Conservation (phyloP, 1,140 invertebrate genomes). For the Zophobas atratus region DNA sequence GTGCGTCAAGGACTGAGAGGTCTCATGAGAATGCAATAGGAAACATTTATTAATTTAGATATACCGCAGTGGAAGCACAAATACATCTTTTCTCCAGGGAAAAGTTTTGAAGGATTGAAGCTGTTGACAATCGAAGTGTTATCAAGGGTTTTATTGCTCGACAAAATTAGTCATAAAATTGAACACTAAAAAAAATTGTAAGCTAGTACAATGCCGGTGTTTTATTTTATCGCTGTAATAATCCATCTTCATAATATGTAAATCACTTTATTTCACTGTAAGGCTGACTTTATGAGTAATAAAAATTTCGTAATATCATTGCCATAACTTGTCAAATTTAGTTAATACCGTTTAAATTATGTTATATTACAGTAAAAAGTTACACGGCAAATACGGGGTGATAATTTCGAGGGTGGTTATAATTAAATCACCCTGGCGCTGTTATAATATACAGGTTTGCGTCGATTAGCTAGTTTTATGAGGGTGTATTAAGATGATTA, state of each 20-base stretch:
- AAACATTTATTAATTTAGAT: slow-evolving; percentile 44
- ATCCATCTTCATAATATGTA: too few relatives aligned
- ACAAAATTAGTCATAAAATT: too few relatives aligned
- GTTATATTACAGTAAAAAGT: not conserved
- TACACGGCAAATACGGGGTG: not conserved
- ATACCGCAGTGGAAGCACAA: slow-evolving; percentile 38
- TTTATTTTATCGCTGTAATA: too few relatives aligned
- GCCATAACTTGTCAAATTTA: too few relatives aligned
- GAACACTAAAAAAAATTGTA: too few relatives aligned
- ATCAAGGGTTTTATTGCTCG: too few relatives aligned
- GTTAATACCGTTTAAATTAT: too few relatives aligned
- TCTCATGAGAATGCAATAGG: not conserved
- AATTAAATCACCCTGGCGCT: slow-evolving; percentile 5
- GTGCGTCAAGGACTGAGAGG: not conserved
- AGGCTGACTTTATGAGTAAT: too few relatives aligned
- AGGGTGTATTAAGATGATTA: slow-evolving; percentile 11
- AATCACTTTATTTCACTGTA: too few relatives aligned
- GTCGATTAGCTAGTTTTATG: slow-evolving; percentile 11
- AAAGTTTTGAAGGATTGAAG: slow-evolving; percentile 1
- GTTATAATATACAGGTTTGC: slow-evolving; percentile 12
- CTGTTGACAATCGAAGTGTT: too few relatives aligned
- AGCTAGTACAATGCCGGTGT: too few relatives aligned
- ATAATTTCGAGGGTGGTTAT: slow-evolving; percentile 1
- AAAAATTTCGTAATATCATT: too few relatives aligned
- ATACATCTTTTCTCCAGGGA: slow-evolving; percentile 31